phyloP scores from a whole-genome alignment of 1,140 invertebrate species.

The Hyposmocoma kahamanoa region DNA sequence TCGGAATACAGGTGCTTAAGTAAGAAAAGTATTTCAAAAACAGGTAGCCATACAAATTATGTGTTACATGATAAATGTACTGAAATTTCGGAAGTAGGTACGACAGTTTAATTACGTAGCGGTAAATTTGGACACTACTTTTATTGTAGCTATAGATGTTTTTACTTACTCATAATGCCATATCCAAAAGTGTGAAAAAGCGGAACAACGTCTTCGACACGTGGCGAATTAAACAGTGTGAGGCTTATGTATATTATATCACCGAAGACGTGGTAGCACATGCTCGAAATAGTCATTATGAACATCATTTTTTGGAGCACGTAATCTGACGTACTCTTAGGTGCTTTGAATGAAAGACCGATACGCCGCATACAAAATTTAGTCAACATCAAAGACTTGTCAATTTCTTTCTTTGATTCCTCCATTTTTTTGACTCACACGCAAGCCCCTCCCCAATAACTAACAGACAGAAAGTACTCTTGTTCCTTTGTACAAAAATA shows the following conservation, averaged over 20 bases:
- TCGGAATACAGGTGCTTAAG: constrained; percentile 6
- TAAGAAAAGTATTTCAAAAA: neutral
- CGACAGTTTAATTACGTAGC: too few relatives aligned
- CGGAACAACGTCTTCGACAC: constrained; percentile 57
- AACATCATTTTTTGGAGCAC: constrained; percentile 43
- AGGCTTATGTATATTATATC: constrained; percentile 50
- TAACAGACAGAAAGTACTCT: too few relatives aligned
- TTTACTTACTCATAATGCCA: constrained; percentile 53
- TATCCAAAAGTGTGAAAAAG: constrained; percentile 62
- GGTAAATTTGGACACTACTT: too few relatives aligned
- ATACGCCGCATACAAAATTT: constrained; percentile 47
- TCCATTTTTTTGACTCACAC: constrained; percentile 22
- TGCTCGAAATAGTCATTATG: constrained; percentile 31
- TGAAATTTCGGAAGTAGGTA: too few relatives aligned
- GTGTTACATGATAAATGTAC: too few relatives aligned
- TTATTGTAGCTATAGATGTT: too few relatives aligned
- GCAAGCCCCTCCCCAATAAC: too few relatives aligned
- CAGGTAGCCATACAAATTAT: too few relatives aligned
- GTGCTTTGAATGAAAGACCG: constrained; percentile 42
- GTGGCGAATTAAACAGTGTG: constrained; percentile 49
- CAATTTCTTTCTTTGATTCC: constrained; percentile 46
- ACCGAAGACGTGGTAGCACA: constrained; percentile 56
- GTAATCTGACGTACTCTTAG: constrained; percentile 20
- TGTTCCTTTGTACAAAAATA: too few relatives aligned
- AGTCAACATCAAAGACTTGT: constrained; percentile 37